phyloP scores from a whole-genome alignment of 2,888 invertebrate genomes.

The Acanthoscelides obtectus region DNA sequence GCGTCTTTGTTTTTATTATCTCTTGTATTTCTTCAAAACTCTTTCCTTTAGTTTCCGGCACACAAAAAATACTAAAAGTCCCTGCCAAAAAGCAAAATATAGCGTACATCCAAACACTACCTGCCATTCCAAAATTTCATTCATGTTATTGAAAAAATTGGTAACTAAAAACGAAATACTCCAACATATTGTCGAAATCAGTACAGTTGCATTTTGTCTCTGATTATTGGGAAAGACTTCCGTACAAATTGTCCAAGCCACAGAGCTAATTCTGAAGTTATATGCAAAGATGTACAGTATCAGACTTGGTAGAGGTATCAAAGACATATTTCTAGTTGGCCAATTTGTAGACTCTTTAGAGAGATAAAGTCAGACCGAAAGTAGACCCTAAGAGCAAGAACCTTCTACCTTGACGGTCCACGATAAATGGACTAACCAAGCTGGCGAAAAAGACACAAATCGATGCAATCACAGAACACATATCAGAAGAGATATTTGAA shows the following conservation, averaged over 20 bases:
- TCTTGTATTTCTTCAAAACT: conserved; percentile 79
- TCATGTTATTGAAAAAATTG: conserved; percentile 60
- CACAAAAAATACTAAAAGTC: conserved; percentile 59
- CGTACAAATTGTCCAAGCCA: conserved; percentile 74
- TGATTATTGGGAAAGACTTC: conserved; percentile 76
- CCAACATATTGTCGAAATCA: conserved; percentile 74
- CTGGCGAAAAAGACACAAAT: conserved; percentile 71
- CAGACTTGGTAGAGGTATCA: conserved; percentile 68
- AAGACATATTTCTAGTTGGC: conserved; percentile 48
- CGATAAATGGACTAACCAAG: conserved; percentile 65
- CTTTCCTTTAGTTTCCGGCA: conserved; percentile 89
- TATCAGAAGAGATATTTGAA: conserved; percentile 55
- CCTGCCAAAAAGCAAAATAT: conserved; percentile 51
- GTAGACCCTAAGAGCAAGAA: conserved; percentile 67
- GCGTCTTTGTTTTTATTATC: conserved; percentile 34
- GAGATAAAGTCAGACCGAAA: conserved; percentile 58
- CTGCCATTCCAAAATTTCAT: conserved; percentile 55
- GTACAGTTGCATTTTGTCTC: conserved; percentile 66
- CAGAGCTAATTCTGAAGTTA: conserved; percentile 61
- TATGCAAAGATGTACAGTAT: conserved; percentile 64
- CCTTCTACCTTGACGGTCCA: conserved; percentile 70
- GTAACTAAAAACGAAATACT: conserved; percentile 67
- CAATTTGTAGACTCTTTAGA: conserved; percentile 56
- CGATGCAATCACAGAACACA: conserved; percentile 72
- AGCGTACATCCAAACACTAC: conserved; percentile 69